Base-by-base conservation (phyloP, 2,888 invertebrate species). In the Cyclophora punctaria region DNA sequence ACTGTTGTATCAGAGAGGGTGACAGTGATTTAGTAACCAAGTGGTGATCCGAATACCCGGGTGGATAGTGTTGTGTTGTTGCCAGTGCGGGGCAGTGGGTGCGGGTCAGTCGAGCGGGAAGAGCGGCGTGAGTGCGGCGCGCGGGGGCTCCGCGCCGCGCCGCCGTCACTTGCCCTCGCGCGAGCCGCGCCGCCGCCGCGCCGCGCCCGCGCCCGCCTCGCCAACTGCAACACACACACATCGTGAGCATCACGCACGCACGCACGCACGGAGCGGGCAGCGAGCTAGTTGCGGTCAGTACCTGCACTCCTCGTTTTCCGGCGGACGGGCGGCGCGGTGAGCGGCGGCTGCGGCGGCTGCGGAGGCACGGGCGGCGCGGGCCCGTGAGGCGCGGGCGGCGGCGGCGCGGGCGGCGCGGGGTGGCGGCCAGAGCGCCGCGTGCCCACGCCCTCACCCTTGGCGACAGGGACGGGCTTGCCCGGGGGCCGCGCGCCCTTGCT, bases 151-250 rank as follows among this genome's bases (percentile, higher is more conserved):
- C 89, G 89, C 83, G 82, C 81, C 84, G 73, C 83, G 89, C 90
- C 87, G 82, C 80, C 90, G 92, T 93, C 93, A 93, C 93, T 93
- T 93, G 89, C 91, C 92, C 86, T 93, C 93, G 79, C 93, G 92
- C 59, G 92, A 93, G 64, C 90, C 89, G 74, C 93, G 91, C 75
- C 93, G 90, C 70, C 93, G 88, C 64, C 91, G 88, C 57, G 72
- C 77, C 55, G 69, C 75, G 59, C 79, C 80, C 51, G 72, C 42
- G n/a, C 44, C 44, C 6, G 48, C 60, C 53, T 80, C 83, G 48
- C 80, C 84, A 55, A 80, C 86, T 85, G 78, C 7, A 72, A 63
- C 43, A 48, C n/a, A 43, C 48, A 52, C 41, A 51, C 51, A 53
- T 20, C 42, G 42, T 20, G 37, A 41, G 44, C n/a, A 43, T 3